Percentiles rank a stretch among this genome's conserved stretches.
Evolutionary conservation across 2,797 vertebrate species (phyloP).

Genomic region (Eurystomus glaucurus): DNA sequence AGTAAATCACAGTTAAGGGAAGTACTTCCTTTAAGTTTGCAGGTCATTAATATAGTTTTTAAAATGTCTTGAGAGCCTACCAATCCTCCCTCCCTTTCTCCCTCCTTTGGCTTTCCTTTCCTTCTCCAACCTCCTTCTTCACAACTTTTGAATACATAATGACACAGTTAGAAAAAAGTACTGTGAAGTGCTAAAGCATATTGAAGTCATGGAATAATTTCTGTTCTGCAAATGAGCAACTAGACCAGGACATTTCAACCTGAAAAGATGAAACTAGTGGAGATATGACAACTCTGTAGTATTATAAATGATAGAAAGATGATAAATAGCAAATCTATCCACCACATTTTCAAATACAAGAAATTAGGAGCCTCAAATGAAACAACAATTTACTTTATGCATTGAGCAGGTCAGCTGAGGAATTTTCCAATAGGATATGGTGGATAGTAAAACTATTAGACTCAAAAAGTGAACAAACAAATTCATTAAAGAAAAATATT

Average conservation of each 20-base stretch:
- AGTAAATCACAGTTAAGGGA: background rate
- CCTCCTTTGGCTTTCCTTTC: background rate
- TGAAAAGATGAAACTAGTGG: background rate
- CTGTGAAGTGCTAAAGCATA: background rate
- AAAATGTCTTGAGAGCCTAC: background rate
- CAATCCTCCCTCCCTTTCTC: background rate
- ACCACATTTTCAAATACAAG: background rate
- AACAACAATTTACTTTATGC: background rate
- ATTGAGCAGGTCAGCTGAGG: background rate
- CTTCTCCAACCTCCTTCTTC: background rate
- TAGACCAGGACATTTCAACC: background rate
- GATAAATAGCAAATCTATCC: background rate
- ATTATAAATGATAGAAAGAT: background rate
- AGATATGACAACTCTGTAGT: background rate
- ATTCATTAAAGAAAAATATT: constrained; percentile 16
- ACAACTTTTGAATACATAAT: background rate
- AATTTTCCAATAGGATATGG: background rate
- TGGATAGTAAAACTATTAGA: constrained; percentile 4
- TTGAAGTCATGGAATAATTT: background rate
- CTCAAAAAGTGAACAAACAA: background rate
- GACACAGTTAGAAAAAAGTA: background rate
- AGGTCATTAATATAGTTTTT: background rate
- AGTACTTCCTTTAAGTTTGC: background rate
- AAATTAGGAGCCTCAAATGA: background rate
- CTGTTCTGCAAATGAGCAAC: background rate